Evolutionary conservation across 1,140 invertebrate genomes (phyloP), one percentile per base, ranked within the genome.

Genomic region (Solenopsis fugax): DNA sequence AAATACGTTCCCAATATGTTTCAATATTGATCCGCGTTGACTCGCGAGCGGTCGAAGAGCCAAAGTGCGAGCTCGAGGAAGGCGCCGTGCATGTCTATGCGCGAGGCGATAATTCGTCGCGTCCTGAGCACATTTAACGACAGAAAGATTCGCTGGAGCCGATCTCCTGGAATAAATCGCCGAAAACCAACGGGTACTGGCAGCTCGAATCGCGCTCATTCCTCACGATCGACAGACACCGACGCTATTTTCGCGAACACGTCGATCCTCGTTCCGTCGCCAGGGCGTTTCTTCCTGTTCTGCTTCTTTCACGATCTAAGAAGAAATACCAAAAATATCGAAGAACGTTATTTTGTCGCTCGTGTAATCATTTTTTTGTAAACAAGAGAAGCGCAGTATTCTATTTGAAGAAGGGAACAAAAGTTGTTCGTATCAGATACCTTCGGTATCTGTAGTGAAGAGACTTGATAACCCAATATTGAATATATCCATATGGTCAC

Each of bases 31-130:
- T 60, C 29, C 21, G 24, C 41, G 41, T 24, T 50, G 34, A 56
- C 69, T 73, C 13, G 16, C 24, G 24, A 67, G 48, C 45, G 41
- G 6, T 54, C 60, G 82, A 78, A 10, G 45, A 37, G 82, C 72
- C 29, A 52, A 77, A 78, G 73, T 45, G 48, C 62, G 37, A 64
- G 29, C 58, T 62, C 72, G 72, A 77, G 73, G 37, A 85, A 85
- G 75, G 62, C 73, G 60, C 52, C 72, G n/a, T 45, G 41, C 41
- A 67, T 34, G 58, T 85, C 48, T 6, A 50, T 45, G 29, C 45
- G 48, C 62, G 16, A 21, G 37, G 82, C 73, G 58, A 85, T 85
- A 85, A 85, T 85, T 85, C 73, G 73, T 85, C 81, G 52, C 41
- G 67, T 73, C 54, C 24, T 21, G 18, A 78, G 82, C 58, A 77